These are phyloP conservation scores for Melanerpes aurifrons DNA, from an alignment of 2,113 vertebrate species.

Conservation along the genomic window DNA sequence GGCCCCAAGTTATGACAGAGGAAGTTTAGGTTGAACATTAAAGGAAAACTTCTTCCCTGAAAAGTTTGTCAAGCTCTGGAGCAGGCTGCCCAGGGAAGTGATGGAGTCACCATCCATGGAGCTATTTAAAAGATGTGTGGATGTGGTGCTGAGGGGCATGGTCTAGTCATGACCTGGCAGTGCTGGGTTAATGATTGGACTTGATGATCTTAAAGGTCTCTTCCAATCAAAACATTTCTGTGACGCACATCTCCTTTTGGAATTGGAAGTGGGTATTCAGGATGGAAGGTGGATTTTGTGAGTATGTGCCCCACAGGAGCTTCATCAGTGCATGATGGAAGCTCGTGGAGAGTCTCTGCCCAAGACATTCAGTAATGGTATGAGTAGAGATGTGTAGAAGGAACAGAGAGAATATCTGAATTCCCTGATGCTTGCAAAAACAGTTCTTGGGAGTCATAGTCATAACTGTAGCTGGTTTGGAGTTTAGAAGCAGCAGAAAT, in stretches of 20 bases:
- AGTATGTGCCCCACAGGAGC: neutral
- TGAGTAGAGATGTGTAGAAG: neutral
- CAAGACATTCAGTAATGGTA: neutral
- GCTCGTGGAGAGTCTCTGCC: neutral
- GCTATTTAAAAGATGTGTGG: too few species aligned
- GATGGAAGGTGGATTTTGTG: neutral
- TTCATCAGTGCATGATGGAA: neutral
- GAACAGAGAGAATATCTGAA: neutral
- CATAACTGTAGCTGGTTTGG: neutral
- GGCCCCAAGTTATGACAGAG: too few species aligned
- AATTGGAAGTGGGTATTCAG: neutral
- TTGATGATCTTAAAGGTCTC: too few species aligned
- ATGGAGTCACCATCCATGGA: too few species aligned
- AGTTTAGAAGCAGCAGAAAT: constrained; percentile 16
- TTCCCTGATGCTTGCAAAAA: neutral
- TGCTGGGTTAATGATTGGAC: too few species aligned
- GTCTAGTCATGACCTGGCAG: too few species aligned
- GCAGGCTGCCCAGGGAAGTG: too few species aligned
- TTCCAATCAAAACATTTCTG: too few species aligned
- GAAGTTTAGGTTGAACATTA: too few species aligned
- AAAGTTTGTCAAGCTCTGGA: too few species aligned
- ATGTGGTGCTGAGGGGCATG: too few species aligned
- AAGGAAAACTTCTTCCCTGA: too few species aligned
- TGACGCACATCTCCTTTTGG: neutral
- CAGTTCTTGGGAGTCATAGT: neutral